A percentile compares a stretch with the other conserved stretches of the same genome.
phyloP scores from a whole-genome alignment of 2,797 vertebrate species.

The Sebastes steindachneri region DNA sequence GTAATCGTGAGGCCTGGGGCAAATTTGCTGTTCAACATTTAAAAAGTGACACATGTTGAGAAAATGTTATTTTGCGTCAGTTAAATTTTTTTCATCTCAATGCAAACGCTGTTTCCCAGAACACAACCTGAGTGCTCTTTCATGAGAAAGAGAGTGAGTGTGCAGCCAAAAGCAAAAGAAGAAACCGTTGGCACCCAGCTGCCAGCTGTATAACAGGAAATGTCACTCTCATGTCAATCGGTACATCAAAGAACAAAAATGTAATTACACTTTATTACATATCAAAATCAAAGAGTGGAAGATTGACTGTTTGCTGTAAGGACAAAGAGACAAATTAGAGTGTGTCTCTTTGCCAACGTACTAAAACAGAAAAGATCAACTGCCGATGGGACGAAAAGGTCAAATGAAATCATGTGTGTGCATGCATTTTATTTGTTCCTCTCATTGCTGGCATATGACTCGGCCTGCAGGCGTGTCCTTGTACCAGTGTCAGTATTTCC shows the following conservation, averaged over 20 bases:
- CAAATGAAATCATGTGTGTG: background rate
- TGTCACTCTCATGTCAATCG: background rate
- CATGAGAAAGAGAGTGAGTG: background rate
- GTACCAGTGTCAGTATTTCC: constrained; percentile 21
- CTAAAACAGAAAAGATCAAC: background rate
- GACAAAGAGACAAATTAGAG: background rate
- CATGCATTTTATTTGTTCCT: background rate
- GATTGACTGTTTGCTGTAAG: background rate
- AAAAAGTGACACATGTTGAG: background rate
- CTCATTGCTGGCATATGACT: background rate
- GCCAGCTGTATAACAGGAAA: background rate
- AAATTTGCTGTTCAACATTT: background rate
- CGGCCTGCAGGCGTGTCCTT: background rate
- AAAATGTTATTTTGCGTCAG: background rate
- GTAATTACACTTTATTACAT: background rate
- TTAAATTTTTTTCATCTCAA: constrained; percentile 5
- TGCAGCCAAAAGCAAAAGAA: background rate
- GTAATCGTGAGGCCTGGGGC: background rate
- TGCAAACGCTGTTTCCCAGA: background rate
- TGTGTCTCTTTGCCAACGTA: too few species aligned
- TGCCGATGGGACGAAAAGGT: background rate
- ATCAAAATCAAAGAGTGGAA: background rate
- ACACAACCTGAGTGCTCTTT: background rate
- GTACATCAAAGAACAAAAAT: background rate
- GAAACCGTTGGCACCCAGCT: background rate